A percentile compares a stretch with the other conserved stretches of the same genome.
These are phyloP conservation scores for Paraescarpia echinospica DNA, from an alignment of 1,140 invertebrate species.

Conservation along the genomic window DNA sequence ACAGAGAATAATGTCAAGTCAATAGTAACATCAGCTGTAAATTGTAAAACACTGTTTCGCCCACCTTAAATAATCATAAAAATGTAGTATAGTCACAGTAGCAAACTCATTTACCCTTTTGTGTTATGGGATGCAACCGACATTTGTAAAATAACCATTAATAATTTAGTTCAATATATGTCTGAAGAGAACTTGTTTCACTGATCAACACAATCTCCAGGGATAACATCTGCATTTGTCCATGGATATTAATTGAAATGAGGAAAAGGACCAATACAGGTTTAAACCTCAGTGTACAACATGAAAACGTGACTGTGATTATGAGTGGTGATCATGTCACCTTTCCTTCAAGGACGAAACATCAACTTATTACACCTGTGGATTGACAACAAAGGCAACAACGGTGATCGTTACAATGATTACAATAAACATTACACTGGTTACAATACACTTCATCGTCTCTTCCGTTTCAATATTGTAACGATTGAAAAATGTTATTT, in stretches of 20 bases:
- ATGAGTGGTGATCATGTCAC: not conserved
- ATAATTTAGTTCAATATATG: no score
- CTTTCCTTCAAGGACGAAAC: not conserved
- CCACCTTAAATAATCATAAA: no score
- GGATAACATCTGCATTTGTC: not conserved
- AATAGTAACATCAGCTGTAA: no score
- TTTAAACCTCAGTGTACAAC: not conserved
- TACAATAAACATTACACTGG: constrained; percentile 1
- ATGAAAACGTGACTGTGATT: no score
- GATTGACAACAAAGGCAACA: not conserved
- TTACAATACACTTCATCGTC: not conserved
- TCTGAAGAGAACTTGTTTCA: not conserved
- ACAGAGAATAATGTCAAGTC: no score
- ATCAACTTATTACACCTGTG: not conserved
- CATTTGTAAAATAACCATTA: no score
- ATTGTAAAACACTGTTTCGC: no score
- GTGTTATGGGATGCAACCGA: no score
- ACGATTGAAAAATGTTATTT: not conserved
- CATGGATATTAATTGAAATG: not conserved
- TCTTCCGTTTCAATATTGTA: not conserved
- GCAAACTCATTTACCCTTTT: no score
- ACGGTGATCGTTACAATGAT: not conserved
- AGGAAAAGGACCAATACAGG: not conserved
- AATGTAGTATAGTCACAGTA: no score
- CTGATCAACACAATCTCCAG: not conserved